phyloP scores from a whole-genome alignment of 2,113 vertebrate genomes.

The Labeo rohita region DNA sequence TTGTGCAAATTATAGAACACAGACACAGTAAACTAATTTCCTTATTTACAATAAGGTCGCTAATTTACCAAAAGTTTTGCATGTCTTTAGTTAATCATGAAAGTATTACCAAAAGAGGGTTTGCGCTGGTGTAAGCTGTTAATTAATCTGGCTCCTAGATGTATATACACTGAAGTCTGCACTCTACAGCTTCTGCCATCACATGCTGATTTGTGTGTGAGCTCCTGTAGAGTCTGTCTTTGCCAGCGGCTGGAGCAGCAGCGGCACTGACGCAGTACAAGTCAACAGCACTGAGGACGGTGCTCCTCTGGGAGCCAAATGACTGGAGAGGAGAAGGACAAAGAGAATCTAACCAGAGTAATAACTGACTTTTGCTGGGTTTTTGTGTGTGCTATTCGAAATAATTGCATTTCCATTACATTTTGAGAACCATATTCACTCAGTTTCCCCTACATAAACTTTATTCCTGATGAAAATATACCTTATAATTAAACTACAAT shows the following conservation, averaged over 20 bases:
- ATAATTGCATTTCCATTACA: neutral
- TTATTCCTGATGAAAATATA: neutral
- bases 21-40: no score
- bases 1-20: no score
- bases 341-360: neutral
- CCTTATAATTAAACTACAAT: neutral
- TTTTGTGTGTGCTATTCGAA: neutral
- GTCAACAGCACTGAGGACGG: neutral
- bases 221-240: neutral
- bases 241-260: neutral
- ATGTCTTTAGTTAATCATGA: no score
- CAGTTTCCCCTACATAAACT: neutral
- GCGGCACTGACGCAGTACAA: neutral
- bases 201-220: neutral
- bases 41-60: no score
- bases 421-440: neutral
- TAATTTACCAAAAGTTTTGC: no score
- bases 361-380: neutral
- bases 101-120: neutral
- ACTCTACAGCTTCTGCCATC: neutral
- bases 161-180: neutral
- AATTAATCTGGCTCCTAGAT: neutral
- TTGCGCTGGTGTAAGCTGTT: neutral
- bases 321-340: neutral
- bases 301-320: neutral